These are phyloP conservation scores for Neogobius melanostomus DNA, from an alignment of 2,113 vertebrate genomes.

Conservation along the genomic window DNA sequence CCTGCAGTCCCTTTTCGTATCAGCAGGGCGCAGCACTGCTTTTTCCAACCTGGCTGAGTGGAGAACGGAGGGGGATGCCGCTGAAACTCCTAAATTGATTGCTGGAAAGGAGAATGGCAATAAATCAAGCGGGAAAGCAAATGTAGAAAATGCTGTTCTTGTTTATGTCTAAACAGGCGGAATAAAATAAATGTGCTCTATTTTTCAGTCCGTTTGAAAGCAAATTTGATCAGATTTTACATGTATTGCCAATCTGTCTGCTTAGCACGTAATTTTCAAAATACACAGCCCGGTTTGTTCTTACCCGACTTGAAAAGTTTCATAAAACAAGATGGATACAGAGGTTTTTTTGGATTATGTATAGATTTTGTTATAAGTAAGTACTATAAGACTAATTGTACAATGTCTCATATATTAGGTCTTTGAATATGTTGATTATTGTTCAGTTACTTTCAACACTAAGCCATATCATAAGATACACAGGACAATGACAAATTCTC, in stretches of 20 bases:
- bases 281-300: constrained; percentile 28
- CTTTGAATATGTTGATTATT: too few relatives aligned
- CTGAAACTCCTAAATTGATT: constrained; percentile 74
- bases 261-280: constrained; percentile 49
- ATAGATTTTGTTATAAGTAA: constrained; percentile 25
- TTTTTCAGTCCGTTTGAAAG: constrained; percentile 77
- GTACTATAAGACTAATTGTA: constrained; percentile 6
- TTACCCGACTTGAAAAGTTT: constrained; percentile 39
- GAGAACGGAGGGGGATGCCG: constrained; percentile 18
- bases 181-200: constrained; percentile 76
- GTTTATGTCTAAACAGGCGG: constrained; percentile 78
- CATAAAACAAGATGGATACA: constrained; percentile 35
- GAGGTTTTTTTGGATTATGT: constrained; percentile 5
- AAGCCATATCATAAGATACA: too few relatives aligned
- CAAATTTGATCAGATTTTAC: constrained; percentile 73
- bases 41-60: constrained; percentile 65
- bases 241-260: constrained; percentile 60
- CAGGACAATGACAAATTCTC: too few relatives aligned
- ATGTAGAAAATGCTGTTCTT: constrained; percentile 74
- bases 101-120: constrained; percentile 75
- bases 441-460: too few relatives aligned
- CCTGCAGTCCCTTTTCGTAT: constrained; percentile 51
- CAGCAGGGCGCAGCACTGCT: constrained; percentile 95
- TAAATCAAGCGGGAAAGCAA: constrained; percentile 75
- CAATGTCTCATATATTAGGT: not conserved